Evolutionary conservation across 1,140 invertebrate genomes (phyloP).

Genomic region (Drosophila nebulosa): DNA sequence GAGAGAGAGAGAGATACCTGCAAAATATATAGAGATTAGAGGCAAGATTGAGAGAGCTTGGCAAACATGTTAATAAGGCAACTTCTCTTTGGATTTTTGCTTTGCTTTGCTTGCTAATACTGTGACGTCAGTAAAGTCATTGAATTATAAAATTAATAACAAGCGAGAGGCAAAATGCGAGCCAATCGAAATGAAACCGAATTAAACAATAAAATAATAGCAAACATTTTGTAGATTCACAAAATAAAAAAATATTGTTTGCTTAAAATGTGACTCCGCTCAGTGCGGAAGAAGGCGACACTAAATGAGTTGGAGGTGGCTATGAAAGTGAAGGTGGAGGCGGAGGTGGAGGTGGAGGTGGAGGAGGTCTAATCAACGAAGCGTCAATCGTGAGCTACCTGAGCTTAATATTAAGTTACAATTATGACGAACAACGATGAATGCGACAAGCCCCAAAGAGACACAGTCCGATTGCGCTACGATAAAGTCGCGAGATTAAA

Average conservation of each 20-base stretch:
- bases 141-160: conserved; percentile 72
- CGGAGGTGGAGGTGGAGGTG: background rate
- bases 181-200: background rate
- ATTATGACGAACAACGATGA: conserved; percentile 41
- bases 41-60: conserved; percentile 24
- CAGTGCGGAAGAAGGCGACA: background rate
- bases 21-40: background rate
- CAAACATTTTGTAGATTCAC: conserved; percentile 61
- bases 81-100: background rate
- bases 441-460: conserved; percentile 16
- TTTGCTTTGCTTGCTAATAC: conserved; percentile 49
- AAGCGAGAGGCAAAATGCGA: conserved; percentile 30
- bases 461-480: conserved; percentile 62
- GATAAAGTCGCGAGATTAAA: conserved; percentile 78
- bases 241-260: conserved; percentile 7
- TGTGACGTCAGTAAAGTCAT: conserved; percentile 76
- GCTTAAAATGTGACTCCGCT: background rate
- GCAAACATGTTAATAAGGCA: conserved; percentile 53
- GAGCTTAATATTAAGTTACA: conserved; percentile 71
- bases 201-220: conserved; percentile 47
- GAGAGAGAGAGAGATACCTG: too few relatives aligned
- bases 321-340: conserved; percentile 3
- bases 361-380: background rate
- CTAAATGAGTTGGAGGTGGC: conserved; percentile 13
- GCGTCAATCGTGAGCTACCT: conserved; percentile 43